Conservation (phyloP, 2,888 invertebrate genomes). For the Amphimallon solstitiale region DNA sequence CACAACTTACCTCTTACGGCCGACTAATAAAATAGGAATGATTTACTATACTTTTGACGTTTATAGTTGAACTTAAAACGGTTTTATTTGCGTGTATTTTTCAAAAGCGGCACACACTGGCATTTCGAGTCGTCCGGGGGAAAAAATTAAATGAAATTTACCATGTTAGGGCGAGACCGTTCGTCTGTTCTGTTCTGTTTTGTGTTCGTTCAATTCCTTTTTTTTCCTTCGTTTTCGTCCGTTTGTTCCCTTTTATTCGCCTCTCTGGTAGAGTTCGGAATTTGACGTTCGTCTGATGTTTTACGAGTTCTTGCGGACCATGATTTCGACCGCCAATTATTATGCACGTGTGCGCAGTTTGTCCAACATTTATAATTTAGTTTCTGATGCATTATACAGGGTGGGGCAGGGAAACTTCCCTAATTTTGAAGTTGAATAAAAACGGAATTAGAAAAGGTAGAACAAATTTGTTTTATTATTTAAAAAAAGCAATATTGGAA, state of each 20-base stretch:
- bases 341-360: too few species aligned
- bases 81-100: constrained; percentile 49
- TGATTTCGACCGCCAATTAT: too few species aligned
- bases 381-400: too few species aligned
- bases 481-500: too few species aligned
- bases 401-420: too few species aligned
- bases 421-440: too few species aligned
- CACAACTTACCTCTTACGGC: neutral
- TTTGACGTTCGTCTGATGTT: neutral
- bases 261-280: neutral
- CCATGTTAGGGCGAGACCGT: constrained; percentile 18
- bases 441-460: too few species aligned
- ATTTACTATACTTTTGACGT: constrained; percentile 50
- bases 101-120: constrained; percentile 45
- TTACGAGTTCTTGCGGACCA: neutral
- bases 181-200: neutral
- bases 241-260: neutral
- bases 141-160: constrained; percentile 39
- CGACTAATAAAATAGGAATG: constrained; percentile 48
- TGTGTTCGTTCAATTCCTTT: neutral
- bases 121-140: constrained; percentile 43
- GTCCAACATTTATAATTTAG: too few species aligned
- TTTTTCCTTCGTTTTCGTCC: neutral
- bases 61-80: constrained; percentile 50
- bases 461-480: too few species aligned